A percentile compares a stretch with the other conserved stretches of the same genome.
Evolutionary conservation across 1,140 invertebrate species (phyloP).

Genomic region (Lethrus apterus): DNA sequence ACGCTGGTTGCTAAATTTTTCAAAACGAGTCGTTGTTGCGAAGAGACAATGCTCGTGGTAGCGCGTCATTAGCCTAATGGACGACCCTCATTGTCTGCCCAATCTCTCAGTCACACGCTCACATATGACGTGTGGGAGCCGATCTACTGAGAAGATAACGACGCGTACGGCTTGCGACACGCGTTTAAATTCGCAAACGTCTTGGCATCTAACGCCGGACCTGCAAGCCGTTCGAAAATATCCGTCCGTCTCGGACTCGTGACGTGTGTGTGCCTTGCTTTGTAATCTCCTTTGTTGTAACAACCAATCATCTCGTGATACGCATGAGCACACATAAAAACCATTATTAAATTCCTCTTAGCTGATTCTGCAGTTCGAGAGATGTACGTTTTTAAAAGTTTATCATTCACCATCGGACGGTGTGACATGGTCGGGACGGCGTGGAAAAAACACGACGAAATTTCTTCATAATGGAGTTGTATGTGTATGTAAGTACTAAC

Average conservation of each 20-base stretch:
- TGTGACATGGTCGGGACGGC: too few relatives aligned
- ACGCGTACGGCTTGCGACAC: too few relatives aligned
- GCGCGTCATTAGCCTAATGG: conserved; percentile 5
- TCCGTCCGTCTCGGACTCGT: neutral
- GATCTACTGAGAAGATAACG: neutral
- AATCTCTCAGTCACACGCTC: conserved; percentile 3
- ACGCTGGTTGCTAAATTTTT: neutral
- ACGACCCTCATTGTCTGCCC: conserved; percentile 4
- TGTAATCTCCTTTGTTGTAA: conserved; percentile 1
- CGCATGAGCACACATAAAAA: neutral
- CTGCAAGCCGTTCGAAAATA: neutral
- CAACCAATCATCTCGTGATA: conserved; percentile 1
- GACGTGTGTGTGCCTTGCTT: neutral
- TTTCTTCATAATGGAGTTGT: too few relatives aligned
- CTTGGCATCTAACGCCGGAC: neutral
- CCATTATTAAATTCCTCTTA: conserved; percentile 5
- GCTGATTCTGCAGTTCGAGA: neutral
- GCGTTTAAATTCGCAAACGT: neutral
- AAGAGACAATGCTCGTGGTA: conserved; percentile 8
- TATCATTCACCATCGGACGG: too few relatives aligned
- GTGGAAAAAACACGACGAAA: too few relatives aligned
- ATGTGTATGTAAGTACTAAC: too few relatives aligned
- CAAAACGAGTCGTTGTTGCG: neutral
- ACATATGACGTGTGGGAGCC: conserved; percentile 1
- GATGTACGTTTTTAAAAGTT: too few relatives aligned